Base-by-base conservation (phyloP, 2,113 vertebrate genomes). In the Engystomops pustulosus region DNA sequence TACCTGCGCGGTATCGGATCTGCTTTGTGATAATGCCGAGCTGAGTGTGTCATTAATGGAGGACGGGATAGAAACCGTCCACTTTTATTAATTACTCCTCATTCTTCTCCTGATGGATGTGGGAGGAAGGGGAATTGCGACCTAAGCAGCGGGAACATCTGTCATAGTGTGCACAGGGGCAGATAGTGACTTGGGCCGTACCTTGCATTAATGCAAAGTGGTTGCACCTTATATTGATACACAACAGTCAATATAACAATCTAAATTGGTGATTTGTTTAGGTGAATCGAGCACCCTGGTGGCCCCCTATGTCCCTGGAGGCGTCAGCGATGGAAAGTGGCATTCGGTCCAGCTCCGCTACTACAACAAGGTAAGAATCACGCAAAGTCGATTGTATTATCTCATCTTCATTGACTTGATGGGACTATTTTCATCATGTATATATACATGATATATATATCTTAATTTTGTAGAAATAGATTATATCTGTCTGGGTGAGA, bases 201-300 rank as follows among this genome's bases (percentile, higher is more conserved):
- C 49, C 67, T 71, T 20, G 9, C 18, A 58, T 81, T 38, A 23
- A 71, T 81, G 36, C 55, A 4, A 58, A 41, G 30, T 36, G 41
- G 30, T 5, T 18, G 23, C 32, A 51, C 38, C 38, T 41, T 41
- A 8, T 41, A 41, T 8, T 8, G 38, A 8, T 5, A 2, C 44
- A 11, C 2, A 9, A 11, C 44, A 11, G 7, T 45, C 44, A 11
- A 45, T 45, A 9, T 9, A 2, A 45, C 10, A 45, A 45, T 60
- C 17, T 30, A 4, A 32, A 85, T 80, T 77, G 60, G n/a, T 86
- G 5, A 60, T 83, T 83, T 49, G 3, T 12, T 0, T 91, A 99
- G 98, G 98, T 86, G 97, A 99, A 83, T 96, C 95, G 1, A 98
- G 95, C 90, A 99, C 98, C 0, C 94, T 97, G 91, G 98, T 99